phyloP scores from a whole-genome alignment of 1,140 invertebrate genomes.

The Proales similis region DNA sequence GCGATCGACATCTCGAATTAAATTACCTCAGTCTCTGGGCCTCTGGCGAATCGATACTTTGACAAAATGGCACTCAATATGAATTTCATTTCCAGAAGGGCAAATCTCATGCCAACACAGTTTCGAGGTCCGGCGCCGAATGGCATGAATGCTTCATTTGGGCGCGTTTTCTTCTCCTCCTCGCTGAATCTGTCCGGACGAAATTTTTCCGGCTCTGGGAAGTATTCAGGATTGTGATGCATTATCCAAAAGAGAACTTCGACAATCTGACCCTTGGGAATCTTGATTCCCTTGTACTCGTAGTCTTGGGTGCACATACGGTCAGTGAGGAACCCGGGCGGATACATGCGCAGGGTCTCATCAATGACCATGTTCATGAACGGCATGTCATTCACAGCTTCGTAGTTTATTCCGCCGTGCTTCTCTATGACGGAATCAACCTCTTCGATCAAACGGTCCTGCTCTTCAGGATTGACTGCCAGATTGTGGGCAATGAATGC shows the following conservation, averaged over 20 bases:
- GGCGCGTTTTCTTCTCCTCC: conserved; percentile 41
- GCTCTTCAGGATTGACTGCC: conserved; percentile 59
- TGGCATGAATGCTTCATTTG: conserved; percentile 47
- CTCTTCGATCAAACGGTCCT: conserved; percentile 59
- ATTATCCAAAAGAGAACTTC: conserved; percentile 55
- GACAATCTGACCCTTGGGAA: conserved; percentile 53
- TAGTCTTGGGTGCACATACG: conserved; percentile 39
- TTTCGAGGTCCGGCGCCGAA: conserved; percentile 51
- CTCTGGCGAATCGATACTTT: conserved; percentile 44
- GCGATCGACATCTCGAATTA: too few relatives aligned
- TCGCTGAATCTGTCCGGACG: conserved; percentile 48
- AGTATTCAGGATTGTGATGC: conserved; percentile 53
- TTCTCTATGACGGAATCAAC: conserved; percentile 54
- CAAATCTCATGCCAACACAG: conserved; percentile 50
- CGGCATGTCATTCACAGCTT: conserved; percentile 43
- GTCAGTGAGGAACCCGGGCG: conserved; percentile 42
- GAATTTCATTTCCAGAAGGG: conserved; percentile 50
- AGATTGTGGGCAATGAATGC: conserved; percentile 62
- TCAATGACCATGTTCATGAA: conserved; percentile 49
- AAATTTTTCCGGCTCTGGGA: conserved; percentile 51
- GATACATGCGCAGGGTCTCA: conserved; percentile 48
- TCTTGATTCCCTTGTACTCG: conserved; percentile 49
- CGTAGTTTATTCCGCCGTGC: conserved; percentile 51
- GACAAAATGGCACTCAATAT: conserved; percentile 51
- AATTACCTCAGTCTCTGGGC: too few relatives aligned